A percentile compares a stretch with the other conserved stretches of the same genome.
Evolutionary conservation across 2,797 vertebrate genomes (phyloP).

Genomic region (Kryptolebias ocellatus): DNA sequence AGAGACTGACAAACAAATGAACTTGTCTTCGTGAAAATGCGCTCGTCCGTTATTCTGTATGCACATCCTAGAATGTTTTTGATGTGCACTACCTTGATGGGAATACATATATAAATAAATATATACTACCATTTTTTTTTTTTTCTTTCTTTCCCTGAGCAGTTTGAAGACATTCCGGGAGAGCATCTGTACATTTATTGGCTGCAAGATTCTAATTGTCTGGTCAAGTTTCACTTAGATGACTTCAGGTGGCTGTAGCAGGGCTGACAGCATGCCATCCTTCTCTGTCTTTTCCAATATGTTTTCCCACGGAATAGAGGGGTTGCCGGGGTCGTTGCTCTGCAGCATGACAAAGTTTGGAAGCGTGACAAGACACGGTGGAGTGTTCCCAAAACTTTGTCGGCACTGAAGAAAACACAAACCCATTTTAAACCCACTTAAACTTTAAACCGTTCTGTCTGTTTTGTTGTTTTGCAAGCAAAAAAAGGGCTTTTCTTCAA

Average conservation of each 20-base stretch:
- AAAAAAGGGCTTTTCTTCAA: too few species aligned
- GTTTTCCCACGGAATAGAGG: background rate
- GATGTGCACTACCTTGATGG: slow-evolving; percentile 43
- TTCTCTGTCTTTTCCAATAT: background rate
- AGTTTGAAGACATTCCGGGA: background rate
- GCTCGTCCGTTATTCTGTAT: slow-evolving; percentile 8
- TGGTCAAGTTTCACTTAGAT: background rate
- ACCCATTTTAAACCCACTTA: too few species aligned
- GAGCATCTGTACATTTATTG: background rate
- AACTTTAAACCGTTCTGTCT: too few species aligned
- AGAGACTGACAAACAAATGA: slow-evolving; percentile 61
- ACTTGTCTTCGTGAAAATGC: slow-evolving; percentile 63
- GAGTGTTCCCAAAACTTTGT: too few species aligned
- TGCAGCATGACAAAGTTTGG: background rate
- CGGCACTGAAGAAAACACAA: too few species aligned
- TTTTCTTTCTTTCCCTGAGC: background rate
- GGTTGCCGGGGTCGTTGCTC: background rate
- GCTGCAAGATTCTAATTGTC: background rate
- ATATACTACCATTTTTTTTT: background rate
- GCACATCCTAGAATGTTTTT: slow-evolving; percentile 44
- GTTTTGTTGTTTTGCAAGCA: too few species aligned
- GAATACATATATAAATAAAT: slow-evolving; percentile 22
- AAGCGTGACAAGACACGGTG: background rate
- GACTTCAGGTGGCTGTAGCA: too few species aligned
- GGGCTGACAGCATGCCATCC: background rate